Evolutionary conservation across 1,140 invertebrate species (phyloP).

Genomic region (Euwallacea similis): DNA sequence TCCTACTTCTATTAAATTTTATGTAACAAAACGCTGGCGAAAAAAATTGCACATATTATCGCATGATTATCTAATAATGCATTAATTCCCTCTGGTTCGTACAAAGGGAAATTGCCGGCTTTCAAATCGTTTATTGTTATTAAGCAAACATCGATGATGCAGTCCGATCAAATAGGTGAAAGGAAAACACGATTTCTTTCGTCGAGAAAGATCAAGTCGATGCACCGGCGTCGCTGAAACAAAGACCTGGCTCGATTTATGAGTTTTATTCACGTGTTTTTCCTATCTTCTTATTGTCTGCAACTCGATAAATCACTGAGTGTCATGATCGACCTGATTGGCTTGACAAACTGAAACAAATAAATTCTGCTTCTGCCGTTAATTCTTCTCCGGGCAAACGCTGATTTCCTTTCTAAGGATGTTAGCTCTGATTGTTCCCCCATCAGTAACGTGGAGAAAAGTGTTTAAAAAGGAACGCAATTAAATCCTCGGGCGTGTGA

Average conservation of each 20-base stretch:
- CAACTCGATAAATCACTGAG: conserved; percentile 20
- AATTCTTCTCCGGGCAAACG: conserved; percentile 16
- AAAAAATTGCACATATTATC: too few relatives aligned
- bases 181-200: conserved; percentile 24
- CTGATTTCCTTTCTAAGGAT: conserved; percentile 13
- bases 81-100: too few relatives aligned
- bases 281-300: conserved; percentile 17
- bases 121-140: too few relatives aligned
- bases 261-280: conserved; percentile 13
- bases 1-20: too few relatives aligned
- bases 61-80: too few relatives aligned
- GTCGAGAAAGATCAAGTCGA: conserved; percentile 13
- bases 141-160: not conserved
- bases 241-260: conserved; percentile 23
- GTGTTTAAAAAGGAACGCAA: conserved; percentile 25
- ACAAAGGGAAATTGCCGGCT: too few relatives aligned
- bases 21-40: too few relatives aligned
- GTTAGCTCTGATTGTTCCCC: conserved; percentile 14
- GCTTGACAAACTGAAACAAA: conserved; percentile 30
- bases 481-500: conserved; percentile 25
- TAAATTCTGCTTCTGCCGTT: conserved; percentile 24
- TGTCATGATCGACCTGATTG: conserved; percentile 31
- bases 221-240: conserved; percentile 7
- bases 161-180: conserved; percentile 13
- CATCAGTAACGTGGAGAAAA: conserved; percentile 21